Conservation (phyloP, 2,888 invertebrate genomes). For the Tetragonula carbonaria region DNA sequence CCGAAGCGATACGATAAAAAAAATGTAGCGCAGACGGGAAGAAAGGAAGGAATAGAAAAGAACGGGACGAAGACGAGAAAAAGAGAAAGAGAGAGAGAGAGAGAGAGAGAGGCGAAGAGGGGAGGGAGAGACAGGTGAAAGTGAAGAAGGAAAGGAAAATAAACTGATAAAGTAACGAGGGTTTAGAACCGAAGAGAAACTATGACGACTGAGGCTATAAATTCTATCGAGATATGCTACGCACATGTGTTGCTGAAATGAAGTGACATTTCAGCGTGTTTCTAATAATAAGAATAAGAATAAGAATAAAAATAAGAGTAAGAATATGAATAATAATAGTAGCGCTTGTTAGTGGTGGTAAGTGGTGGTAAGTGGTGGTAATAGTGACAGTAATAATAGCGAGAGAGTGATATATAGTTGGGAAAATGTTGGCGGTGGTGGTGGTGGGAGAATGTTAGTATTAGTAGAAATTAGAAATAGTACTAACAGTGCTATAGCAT, state of each 20-base stretch:
- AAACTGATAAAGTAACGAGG: slow-evolving; percentile 44
- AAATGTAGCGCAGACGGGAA: not conserved
- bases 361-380: not conserved
- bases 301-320: slow-evolving; percentile 50
- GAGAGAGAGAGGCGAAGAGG: not conserved
- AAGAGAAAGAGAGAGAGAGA: not conserved
- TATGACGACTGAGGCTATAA: slow-evolving; percentile 73
- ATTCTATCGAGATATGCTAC: slow-evolving; percentile 59
- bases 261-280: slow-evolving; percentile 59
- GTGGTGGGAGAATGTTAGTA: slow-evolving; percentile 49
- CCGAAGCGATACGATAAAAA: slow-evolving; percentile 3
- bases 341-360: slow-evolving; percentile 25
- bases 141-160: not conserved
- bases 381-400: slow-evolving; percentile 67
- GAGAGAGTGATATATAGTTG: slow-evolving; percentile 70
- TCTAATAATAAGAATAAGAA: slow-evolving; percentile 60
- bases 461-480: slow-evolving; percentile 26
- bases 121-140: not conserved
- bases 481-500: too few species aligned
- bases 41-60: not conserved
- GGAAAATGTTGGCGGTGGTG: slow-evolving; percentile 68
- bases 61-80: not conserved
- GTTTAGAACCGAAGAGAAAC: slow-evolving; percentile 77
- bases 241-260: slow-evolving; percentile 59
- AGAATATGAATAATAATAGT: not conserved